These are phyloP conservation scores for Camponotus floridanus DNA, from an alignment of 1,140 invertebrate species.

Conservation along the genomic window DNA sequence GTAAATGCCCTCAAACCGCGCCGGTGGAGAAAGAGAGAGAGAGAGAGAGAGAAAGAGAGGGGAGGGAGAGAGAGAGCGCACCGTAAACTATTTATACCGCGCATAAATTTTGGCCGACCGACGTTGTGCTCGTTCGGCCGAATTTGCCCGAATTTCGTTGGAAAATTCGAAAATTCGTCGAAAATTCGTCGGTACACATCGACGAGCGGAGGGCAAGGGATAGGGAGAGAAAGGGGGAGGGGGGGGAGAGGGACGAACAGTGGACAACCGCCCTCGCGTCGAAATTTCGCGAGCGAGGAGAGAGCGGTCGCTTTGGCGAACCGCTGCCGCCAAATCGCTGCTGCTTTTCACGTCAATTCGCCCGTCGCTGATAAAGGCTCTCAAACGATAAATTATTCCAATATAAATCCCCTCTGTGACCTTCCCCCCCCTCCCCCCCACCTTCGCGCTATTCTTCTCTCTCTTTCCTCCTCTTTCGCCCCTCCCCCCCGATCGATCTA, in stretches of 20 bases:
- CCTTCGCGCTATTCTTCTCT: not conserved
- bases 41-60: too few relatives aligned
- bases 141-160: conserved; percentile 64
- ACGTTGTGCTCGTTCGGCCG: conserved; percentile 57
- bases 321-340: conserved; percentile 72
- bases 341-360: conserved; percentile 74
- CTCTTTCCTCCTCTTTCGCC: not conserved
- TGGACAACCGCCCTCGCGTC: conserved; percentile 44
- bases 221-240: not conserved
- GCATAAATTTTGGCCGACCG: conserved; percentile 74
- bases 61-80: conserved; percentile 1
- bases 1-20: conserved; percentile 37
- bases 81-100: conserved; percentile 74
- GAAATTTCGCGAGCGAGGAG: conserved; percentile 69
- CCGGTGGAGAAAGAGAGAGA: not conserved
- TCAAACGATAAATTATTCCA: conserved; percentile 73
- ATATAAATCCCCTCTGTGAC: conserved; percentile 55
- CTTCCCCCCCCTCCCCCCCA: not conserved
- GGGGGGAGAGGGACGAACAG: not conserved
- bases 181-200: conserved; percentile 55
- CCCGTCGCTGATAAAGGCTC: conserved; percentile 66
- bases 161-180: conserved; percentile 73
- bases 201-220: not conserved
- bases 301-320: conserved; percentile 61
- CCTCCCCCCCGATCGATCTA: not conserved